Conservation (phyloP, 2,888 invertebrate species). For the Dione juno region DNA sequence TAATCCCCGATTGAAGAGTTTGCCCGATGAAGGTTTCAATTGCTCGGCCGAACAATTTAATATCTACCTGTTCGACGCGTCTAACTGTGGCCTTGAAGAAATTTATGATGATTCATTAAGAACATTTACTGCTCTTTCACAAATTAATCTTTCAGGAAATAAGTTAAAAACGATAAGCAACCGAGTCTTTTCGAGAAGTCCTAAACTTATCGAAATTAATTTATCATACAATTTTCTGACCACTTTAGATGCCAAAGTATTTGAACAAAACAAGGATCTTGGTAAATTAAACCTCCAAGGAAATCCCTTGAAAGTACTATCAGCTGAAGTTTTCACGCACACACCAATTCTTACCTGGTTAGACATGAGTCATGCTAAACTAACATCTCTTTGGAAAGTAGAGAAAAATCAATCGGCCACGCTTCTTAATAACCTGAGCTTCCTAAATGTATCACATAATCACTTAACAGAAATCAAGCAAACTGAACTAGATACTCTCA, state of each 20-base stretch:
- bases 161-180: constrained; percentile 82
- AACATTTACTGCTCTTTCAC: constrained; percentile 87
- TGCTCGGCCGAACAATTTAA: constrained; percentile 84
- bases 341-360: constrained; percentile 85
- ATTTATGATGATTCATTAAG: constrained; percentile 86
- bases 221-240: constrained; percentile 88
- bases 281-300: constrained; percentile 87
- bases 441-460: constrained; percentile 85
- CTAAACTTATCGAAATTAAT: constrained; percentile 87
- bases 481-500: constrained; percentile 83
- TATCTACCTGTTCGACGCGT: constrained; percentile 88
- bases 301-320: constrained; percentile 87
- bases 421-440: constrained; percentile 81
- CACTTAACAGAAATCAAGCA: constrained; percentile 81
- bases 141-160: constrained; percentile 87
- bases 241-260: constrained; percentile 84
- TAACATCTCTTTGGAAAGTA: constrained; percentile 87
- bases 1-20: constrained; percentile 86
- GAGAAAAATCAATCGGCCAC: constrained; percentile 72
- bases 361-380: constrained; percentile 87
- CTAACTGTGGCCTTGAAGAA: constrained; percentile 87
- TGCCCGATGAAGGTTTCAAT: constrained; percentile 87
- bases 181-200: constrained; percentile 80
- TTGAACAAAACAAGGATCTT: constrained; percentile 86
- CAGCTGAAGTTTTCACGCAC: constrained; percentile 86